These are phyloP conservation scores for Petrophora chlorosata DNA, from an alignment of 2,888 invertebrate species.

Conservation along the genomic window DNA sequence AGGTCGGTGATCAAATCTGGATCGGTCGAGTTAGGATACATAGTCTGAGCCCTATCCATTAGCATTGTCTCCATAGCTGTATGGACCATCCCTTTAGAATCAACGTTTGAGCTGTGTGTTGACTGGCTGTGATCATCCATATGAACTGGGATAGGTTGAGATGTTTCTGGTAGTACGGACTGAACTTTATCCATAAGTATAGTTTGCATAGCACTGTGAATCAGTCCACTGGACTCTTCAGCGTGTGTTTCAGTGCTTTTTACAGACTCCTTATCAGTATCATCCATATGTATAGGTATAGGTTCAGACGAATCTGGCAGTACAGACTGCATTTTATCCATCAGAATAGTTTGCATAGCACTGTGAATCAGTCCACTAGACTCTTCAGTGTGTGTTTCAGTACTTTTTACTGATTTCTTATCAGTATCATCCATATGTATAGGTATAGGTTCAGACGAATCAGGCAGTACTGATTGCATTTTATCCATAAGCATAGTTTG, in stretches of 20 bases:
- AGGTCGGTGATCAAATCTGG: slow-evolving; percentile 32
- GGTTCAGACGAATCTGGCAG: slow-evolving; percentile 15
- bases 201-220: slow-evolving; percentile 67
- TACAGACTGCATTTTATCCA: slow-evolving; percentile 60
- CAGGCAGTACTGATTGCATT: slow-evolving; percentile 33
- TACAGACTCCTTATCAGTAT: slow-evolving; percentile 3
- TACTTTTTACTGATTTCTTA: neutral
- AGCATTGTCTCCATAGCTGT: slow-evolving; percentile 50
- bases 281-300: slow-evolving; percentile 14
- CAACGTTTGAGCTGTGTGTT: neutral
- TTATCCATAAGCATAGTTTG: slow-evolving; percentile 35
- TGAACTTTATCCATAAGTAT: slow-evolving; percentile 78
- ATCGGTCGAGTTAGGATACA: slow-evolving; percentile 28
- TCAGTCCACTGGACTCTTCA: slow-evolving; percentile 33
- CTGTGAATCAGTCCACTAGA: slow-evolving; percentile 61
- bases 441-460: slow-evolving; percentile 21
- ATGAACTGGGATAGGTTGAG: slow-evolving; percentile 23
- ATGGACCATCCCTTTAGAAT: slow-evolving; percentile 46
- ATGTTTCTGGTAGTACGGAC: slow-evolving; percentile 42
- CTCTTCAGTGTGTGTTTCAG: slow-evolving; percentile 8
- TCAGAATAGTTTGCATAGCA: slow-evolving; percentile 78
- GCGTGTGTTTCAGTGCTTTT: neutral
- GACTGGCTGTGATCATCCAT: too few relatives aligned
- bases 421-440: slow-evolving; percentile 9
- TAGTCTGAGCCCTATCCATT: slow-evolving; percentile 28